Evolutionary conservation across 2,113 vertebrate species (phyloP).

Genomic region (Choloepus hoffmanni): DNA sequence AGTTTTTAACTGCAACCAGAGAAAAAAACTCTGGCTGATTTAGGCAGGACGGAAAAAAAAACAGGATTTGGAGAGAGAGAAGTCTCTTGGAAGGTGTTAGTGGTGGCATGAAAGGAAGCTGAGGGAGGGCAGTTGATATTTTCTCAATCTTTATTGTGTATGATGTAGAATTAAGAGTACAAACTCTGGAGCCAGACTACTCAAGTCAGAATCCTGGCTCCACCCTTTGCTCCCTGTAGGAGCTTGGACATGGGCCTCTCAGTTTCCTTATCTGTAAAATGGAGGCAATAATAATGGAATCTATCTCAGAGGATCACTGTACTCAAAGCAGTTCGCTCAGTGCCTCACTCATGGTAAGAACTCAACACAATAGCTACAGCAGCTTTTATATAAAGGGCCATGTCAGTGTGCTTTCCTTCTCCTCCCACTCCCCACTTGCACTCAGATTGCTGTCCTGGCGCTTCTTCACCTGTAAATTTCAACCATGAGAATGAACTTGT

Average conservation of each 20-base stretch:
- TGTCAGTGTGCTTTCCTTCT: neutral
- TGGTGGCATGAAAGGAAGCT: neutral
- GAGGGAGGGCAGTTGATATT: neutral
- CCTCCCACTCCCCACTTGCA: neutral
- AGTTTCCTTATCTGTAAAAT: neutral
- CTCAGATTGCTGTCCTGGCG: neutral
- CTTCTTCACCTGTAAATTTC: neutral
- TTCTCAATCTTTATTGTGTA: neutral
- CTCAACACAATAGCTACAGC: rapidly evolving
- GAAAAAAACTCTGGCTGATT: neutral
- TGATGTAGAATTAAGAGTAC: neutral
- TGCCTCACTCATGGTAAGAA: neutral
- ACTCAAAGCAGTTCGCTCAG: neutral
- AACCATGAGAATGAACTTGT: neutral
- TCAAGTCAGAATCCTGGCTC: neutral
- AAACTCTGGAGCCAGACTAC: neutral
- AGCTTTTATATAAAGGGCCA: neutral
- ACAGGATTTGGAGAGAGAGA: neutral
- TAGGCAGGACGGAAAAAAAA: neutral
- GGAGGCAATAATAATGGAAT: neutral
- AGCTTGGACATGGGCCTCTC: neutral
- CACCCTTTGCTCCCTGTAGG: neutral
- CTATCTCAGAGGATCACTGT: neutral
- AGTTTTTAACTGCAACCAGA: neutral
- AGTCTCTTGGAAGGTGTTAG: neutral